Evolutionary conservation across 2,797 vertebrate genomes (phyloP), one percentile per base, ranked within the genome.

Genomic region (Oophaga sylvatica): DNA sequence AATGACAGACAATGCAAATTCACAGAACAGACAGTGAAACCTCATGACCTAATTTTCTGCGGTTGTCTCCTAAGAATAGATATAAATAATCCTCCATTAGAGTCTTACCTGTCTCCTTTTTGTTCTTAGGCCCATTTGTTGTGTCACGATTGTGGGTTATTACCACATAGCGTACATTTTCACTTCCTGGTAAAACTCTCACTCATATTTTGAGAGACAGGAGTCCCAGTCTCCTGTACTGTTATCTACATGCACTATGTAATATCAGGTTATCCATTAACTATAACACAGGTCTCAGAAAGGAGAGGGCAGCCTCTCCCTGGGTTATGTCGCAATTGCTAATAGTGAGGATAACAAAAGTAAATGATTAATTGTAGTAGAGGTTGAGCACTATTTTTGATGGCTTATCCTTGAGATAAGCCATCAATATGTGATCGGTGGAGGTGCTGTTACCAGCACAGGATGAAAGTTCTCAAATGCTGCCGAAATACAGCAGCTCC

Each of bases 221-320:
- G 77, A 31, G 35, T 80, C 65, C 10, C 11, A 53, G 17, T 84
- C 73, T 53, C 11, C 29, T 45, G 76, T 41, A 81, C 70, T 81
- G 83, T 88, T 88, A 88, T 88, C 87, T 85, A 57, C 31, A 81
- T 29, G 70, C 48, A 41, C n/a, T 85, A 84, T 56, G 68, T 85
- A 63, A 85, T 53, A 48, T 85, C 12, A 2, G 80, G 87, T 88
- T 88, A 88, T 35, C 19, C 48, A 88, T 88, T 88, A 88, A 88
- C 87, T 85, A 35, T 29, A 57, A 16, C 8, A 35, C 10, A 31
- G 41, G 77, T 76, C 29, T 48, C 82, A 80, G 87, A 73, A 80
- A 41, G 35, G 29, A 56, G 53, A 80, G 71, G 22, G 29, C 10
- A 81, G 31, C 9, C 41, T 22, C 62, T 67, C 11, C 60, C 62